These are phyloP conservation scores for Apodemus sylvaticus DNA, from an alignment of 2,113 vertebrate genomes.

Conservation along the genomic window DNA sequence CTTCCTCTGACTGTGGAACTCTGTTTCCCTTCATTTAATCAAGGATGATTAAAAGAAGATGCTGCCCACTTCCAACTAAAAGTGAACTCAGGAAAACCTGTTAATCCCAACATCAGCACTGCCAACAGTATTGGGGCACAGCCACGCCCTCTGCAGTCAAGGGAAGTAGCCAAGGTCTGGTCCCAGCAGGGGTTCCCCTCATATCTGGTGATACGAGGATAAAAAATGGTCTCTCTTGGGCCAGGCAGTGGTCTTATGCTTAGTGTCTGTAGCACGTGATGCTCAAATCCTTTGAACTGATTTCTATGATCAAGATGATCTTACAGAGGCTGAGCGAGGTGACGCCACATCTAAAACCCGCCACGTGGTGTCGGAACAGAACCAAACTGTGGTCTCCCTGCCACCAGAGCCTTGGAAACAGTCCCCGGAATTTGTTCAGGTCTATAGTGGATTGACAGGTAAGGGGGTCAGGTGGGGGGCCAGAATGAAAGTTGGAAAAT, in stretches of 20 bases:
- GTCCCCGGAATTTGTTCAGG: neutral
- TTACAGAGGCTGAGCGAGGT: neutral
- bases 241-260: neutral
- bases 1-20: neutral
- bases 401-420: neutral
- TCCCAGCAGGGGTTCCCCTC: neutral
- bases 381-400: neutral
- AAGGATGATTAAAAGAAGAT: neutral
- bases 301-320: neutral
- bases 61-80: constrained; percentile 14
- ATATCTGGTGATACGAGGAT: neutral
- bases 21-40: neutral
- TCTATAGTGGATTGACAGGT: neutral
- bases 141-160: neutral
- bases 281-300: neutral
- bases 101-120: neutral
- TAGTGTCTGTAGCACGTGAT: neutral
- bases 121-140: neutral
- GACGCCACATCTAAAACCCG: neutral
- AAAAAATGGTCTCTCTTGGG: neutral
- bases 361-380: neutral
- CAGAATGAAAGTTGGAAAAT: neutral
- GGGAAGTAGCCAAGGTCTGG: neutral
- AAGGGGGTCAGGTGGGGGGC: too few species aligned
- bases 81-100: neutral